Conservation (phyloP, 2,113 vertebrate genomes). For the Eira barbara region DNA sequence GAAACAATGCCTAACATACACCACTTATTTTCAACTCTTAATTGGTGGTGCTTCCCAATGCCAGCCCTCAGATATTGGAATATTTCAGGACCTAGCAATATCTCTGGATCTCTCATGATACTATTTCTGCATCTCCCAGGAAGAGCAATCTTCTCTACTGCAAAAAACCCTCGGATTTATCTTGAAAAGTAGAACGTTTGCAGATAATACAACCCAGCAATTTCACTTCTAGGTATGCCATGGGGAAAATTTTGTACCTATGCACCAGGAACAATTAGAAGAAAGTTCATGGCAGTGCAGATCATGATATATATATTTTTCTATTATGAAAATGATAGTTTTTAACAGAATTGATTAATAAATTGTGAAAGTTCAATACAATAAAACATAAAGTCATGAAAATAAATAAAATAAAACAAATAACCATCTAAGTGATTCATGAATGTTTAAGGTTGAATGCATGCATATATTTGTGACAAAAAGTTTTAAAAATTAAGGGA, state of each 20-base stretch:
- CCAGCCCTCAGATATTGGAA: not conserved
- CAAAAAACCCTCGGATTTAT: not conserved
- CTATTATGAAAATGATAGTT: not conserved
- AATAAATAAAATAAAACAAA: not conserved
- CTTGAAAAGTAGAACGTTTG: not conserved
- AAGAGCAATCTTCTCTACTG: not conserved
- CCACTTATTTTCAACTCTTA: not conserved
- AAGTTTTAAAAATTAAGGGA: not conserved
- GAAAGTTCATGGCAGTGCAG: not conserved
- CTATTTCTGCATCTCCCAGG: no score
- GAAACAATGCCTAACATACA: not conserved
- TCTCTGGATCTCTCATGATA: not conserved
- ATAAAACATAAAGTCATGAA: not conserved
- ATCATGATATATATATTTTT: not conserved
- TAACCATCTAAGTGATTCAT: not conserved
- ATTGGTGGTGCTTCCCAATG: no score
- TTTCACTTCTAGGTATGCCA: not conserved
- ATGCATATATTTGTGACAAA: not conserved
- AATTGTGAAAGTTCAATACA: not conserved
- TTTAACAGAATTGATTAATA: not conserved
- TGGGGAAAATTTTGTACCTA: not conserved
- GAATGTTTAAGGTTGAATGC: not conserved
- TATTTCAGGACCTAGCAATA: not conserved
- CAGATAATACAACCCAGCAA: not conserved
- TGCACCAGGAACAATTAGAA: not conserved